Conservation (phyloP, 2,888 invertebrate genomes). For the Callyntrura guangdongensis region DNA sequence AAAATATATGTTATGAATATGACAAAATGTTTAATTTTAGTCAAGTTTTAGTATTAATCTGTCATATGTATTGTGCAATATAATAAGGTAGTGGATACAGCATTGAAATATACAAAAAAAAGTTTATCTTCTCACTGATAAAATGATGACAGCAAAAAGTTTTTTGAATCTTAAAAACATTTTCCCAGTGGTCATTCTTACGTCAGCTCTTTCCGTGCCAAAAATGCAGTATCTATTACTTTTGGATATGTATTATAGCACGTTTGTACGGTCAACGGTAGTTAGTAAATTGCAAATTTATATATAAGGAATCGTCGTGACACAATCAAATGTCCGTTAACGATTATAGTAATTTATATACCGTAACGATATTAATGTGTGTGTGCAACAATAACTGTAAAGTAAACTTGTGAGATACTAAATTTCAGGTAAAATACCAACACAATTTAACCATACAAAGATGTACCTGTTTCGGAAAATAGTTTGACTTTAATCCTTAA, state of each 20-base stretch:
- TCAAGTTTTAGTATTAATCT: too few relatives aligned
- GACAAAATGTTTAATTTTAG: too few relatives aligned
- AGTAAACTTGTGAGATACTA: background rate
- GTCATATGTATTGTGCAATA: too few relatives aligned
- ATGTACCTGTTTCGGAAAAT: slow-evolving; percentile 67
- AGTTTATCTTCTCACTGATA: background rate
- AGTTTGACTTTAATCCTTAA: slow-evolving; percentile 33
- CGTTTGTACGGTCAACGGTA: background rate
- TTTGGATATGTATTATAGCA: background rate
- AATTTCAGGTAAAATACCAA: slow-evolving; percentile 19
- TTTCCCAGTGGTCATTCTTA: background rate
- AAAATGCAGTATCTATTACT: slow-evolving; percentile 58
- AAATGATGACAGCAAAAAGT: background rate
- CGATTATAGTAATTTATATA: background rate
- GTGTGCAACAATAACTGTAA: background rate
- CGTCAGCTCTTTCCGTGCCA: slow-evolving; percentile 69
- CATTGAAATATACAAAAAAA: background rate
- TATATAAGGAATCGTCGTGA: too few relatives aligned
- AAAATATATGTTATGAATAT: too few relatives aligned
- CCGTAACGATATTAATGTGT: too few relatives aligned
- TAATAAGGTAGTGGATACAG: too few relatives aligned
- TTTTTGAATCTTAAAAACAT: background rate
- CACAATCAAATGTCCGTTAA: background rate
- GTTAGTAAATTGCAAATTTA: background rate
- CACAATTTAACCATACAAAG: slow-evolving; percentile 21